These are phyloP conservation scores for Onychomys torridus DNA, from an alignment of 2,797 vertebrate genomes.

Conservation along the genomic window DNA sequence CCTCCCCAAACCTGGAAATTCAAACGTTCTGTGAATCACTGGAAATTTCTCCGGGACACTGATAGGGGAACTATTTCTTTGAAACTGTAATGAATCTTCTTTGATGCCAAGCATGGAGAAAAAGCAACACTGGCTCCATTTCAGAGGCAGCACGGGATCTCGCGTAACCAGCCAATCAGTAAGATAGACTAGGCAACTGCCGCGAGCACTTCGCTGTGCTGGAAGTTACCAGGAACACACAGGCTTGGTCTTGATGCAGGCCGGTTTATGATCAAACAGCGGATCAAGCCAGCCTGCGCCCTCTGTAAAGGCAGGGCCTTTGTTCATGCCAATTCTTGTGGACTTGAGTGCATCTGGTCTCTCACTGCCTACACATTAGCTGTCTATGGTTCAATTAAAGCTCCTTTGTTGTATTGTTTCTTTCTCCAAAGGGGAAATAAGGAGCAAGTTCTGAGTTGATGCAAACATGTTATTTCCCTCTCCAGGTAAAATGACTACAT, in stretches of 20 bases:
- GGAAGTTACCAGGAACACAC: conserved; percentile 49
- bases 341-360: conserved; percentile 14
- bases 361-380: background rate
- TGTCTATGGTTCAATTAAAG: conserved; percentile 52
- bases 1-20: background rate
- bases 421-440: conserved; percentile 54
- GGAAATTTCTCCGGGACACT: conserved; percentile 1
- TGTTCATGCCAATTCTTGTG: conserved; percentile 47
- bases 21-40: conserved; percentile 24
- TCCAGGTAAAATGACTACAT: conserved; percentile 7
- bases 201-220: background rate
- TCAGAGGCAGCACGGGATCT: background rate
- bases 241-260: conserved; percentile 42
- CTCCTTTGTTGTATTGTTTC: conserved; percentile 36
- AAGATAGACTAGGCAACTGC: background rate
- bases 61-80: conserved; percentile 22
- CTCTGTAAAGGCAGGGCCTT: conserved; percentile 50
- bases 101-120: conserved; percentile 29
- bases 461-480: background rate
- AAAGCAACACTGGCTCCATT: background rate
- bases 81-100: conserved; percentile 55
- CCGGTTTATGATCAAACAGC: conserved; percentile 31
- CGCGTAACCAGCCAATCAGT: conserved; percentile 12
- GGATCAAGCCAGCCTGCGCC: background rate
- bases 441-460: conserved; percentile 17